These are phyloP conservation scores for Oryzias dopingdopingensis DNA, from an alignment of 2,797 vertebrate species.

Conservation along the genomic window DNA sequence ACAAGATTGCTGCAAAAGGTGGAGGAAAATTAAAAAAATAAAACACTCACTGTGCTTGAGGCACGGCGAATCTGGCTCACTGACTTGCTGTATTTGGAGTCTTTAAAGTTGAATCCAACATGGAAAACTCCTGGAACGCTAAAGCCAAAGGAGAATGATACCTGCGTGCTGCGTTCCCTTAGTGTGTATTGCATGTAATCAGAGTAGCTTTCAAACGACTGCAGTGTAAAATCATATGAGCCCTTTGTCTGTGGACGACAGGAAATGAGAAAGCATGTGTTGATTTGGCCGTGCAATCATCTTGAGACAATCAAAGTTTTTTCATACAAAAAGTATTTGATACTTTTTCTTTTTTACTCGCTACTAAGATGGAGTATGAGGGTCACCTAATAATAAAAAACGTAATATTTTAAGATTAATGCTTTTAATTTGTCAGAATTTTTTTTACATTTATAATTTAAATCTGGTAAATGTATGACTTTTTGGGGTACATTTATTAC, in stretches of 20 bases:
- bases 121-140: slow-evolving; percentile 55
- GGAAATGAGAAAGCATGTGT: neutral
- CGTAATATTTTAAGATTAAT: no score
- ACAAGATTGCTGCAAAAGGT: no score
- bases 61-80: slow-evolving; percentile 75
- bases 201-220: slow-evolving; percentile 80
- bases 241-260: slow-evolving; percentile 82
- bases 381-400: no score
- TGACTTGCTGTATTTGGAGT: slow-evolving; percentile 73
- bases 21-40: neutral
- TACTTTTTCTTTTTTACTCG: no score
- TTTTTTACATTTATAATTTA: no score
- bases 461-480: no score
- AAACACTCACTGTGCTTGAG: slow-evolving; percentile 79
- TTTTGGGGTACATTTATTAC: no score
- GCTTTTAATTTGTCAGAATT: no score
- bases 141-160: slow-evolving; percentile 70
- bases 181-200: slow-evolving; percentile 72
- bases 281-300: no score
- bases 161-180: slow-evolving; percentile 28
- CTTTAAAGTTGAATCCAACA: slow-evolving; percentile 68
- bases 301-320: no score
- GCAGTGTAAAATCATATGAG: slow-evolving; percentile 81
- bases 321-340: no score
- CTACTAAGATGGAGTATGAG: no score